Conservation (phyloP, 1,140 invertebrate species). For the Homalodisca vitripennis region DNA sequence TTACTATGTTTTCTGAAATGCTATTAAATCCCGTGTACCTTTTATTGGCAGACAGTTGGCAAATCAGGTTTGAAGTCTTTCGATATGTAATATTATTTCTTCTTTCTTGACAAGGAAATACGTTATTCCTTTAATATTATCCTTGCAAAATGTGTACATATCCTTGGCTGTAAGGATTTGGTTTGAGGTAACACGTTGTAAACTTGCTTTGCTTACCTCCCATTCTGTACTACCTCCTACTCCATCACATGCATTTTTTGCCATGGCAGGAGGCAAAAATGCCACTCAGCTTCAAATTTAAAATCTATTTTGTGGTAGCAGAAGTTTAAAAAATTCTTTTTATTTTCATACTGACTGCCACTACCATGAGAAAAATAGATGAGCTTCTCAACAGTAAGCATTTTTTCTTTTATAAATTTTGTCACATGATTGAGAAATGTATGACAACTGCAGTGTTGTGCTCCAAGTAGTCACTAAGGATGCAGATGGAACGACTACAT, state of each 20-base stretch:
- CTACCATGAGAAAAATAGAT: slow-evolving; percentile 44
- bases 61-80: no score
- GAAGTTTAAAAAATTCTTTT: slow-evolving; percentile 44
- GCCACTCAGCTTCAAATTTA: slow-evolving; percentile 43
- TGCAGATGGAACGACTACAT: slow-evolving; percentile 29
- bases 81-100: no score
- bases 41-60: neutral
- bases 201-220: neutral
- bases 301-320: slow-evolving; percentile 43
- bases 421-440: slow-evolving; percentile 31
- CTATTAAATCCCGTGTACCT: neutral
- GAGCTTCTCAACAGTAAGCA: no score
- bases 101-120: slow-evolving; percentile 9
- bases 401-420: slow-evolving; percentile 18
- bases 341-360: slow-evolving; percentile 46
- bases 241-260: slow-evolving; percentile 21
- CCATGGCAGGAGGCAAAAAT: slow-evolving; percentile 41
- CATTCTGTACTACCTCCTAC: slow-evolving; percentile 7
- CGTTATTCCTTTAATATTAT: slow-evolving; percentile 17
- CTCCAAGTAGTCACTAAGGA: slow-evolving; percentile 33
- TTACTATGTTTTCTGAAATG: neutral
- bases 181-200: neutral
- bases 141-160: slow-evolving; percentile 3
- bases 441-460: slow-evolving; percentile 38
- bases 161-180: neutral